Base-by-base conservation (phyloP, 2,888 invertebrate genomes). In the Nesidiocoris tenuis region DNA sequence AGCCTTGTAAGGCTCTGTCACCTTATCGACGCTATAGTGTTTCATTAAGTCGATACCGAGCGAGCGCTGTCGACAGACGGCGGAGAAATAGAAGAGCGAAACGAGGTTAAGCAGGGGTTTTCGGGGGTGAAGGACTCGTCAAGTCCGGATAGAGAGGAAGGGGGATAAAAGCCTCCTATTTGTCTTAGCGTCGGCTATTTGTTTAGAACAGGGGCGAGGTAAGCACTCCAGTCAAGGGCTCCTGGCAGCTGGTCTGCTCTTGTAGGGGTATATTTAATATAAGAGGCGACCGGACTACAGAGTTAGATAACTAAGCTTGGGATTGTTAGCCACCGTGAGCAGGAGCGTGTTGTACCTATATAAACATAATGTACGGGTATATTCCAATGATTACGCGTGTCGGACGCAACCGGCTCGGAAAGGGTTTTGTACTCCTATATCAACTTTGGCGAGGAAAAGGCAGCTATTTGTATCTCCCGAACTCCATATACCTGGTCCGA, bases 181-280 rank as follows among this genome's bases (percentile, higher is more conserved):
- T 72, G 72, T 72, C 72, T 72, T 72, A 72, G 72, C 72, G 39
- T 12, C 72, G 21, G 72, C 72, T 72, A 72, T 72, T 72, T 72
- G 61, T 72, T 72, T 72, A 72, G 61, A 72, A 61, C 5, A 3
- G 54, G 63, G 72, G 72, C 63, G 72, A 72, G 72, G 72, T 72
- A 61, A 39, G 72, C 72, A 72, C 72, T 72, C 72, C 54, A 72
- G 72, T 61, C 61, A 39, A 39, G 39, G 12, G 39, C 39, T 39
- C 39, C 5, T 39, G 39, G 39, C 39, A 39, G 12, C 39, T 39
- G 39, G 5, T 39, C 39, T 39, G 39, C 39, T 12, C 39, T 39
- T 39, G 39, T 39, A 39, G 39, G 39, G 39, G 39, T 39, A 39
- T 39, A n/a, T n/a, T n/a, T n/a, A 39, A 39, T 39, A 39, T 39